These are phyloP conservation scores for Coluber constrictor DNA, from an alignment of 2,797 vertebrate genomes.

Conservation along the genomic window DNA sequence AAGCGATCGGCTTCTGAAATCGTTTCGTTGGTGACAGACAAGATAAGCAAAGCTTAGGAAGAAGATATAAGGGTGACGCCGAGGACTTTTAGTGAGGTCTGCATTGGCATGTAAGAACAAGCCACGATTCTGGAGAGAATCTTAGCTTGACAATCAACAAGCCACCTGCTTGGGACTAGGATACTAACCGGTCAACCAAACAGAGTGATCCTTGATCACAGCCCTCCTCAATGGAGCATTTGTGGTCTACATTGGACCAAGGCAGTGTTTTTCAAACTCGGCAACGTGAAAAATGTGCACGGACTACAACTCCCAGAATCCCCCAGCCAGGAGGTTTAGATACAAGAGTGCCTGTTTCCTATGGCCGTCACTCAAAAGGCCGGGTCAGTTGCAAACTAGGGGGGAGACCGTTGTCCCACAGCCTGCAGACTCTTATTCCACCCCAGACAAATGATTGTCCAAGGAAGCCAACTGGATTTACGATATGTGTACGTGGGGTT, in stretches of 20 bases:
- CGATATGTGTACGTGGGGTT: background rate
- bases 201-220: background rate
- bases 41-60: background rate
- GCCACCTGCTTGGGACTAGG: background rate
- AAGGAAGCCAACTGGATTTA: background rate
- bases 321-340: background rate
- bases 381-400: background rate
- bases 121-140: background rate
- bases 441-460: background rate
- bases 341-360: background rate
- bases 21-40: background rate
- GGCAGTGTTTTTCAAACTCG: background rate
- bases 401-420: background rate
- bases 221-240: background rate
- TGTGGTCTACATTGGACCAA: background rate
- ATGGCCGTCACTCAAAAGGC: background rate
- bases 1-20: background rate
- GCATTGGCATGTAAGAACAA: background rate
- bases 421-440: background rate
- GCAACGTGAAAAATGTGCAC: background rate
- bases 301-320: background rate
- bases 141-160: background rate
- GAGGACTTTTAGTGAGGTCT: background rate
- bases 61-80: background rate
- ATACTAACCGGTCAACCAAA: background rate